These are phyloP conservation scores for Alosa alosa DNA, from an alignment of 2,113 vertebrate species.

Conservation along the genomic window DNA sequence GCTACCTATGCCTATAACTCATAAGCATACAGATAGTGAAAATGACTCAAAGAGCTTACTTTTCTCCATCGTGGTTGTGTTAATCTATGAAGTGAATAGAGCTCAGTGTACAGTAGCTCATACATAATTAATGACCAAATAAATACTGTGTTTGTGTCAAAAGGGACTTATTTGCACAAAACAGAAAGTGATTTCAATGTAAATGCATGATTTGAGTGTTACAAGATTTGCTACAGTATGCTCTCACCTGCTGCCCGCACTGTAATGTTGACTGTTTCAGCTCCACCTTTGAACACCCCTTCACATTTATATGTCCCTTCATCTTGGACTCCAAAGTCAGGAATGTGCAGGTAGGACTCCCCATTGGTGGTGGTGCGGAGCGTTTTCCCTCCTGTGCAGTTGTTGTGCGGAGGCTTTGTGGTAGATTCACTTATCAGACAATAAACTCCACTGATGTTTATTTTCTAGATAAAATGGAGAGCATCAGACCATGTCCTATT, in stretches of 20 bases:
- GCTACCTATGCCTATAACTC: too few relatives aligned
- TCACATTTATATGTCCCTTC: constrained; percentile 66
- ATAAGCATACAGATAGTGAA: too few relatives aligned
- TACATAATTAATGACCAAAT: too few relatives aligned
- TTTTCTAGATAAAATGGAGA: constrained; percentile 60
- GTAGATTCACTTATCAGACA: constrained; percentile 38
- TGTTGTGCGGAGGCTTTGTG: background rate
- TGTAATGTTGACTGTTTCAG: accelerated
- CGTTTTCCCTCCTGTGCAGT: constrained; percentile 56
- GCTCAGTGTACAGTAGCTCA: too few relatives aligned
- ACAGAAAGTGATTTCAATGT: too few relatives aligned
- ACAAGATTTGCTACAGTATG: background rate
- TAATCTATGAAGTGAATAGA: too few relatives aligned
- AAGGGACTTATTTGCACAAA: too few relatives aligned
- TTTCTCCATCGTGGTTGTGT: too few relatives aligned
- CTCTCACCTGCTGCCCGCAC: constrained; percentile 56
- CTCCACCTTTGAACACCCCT: constrained; percentile 30
- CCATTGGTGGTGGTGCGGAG: constrained; percentile 35
- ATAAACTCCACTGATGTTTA: background rate
- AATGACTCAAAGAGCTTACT: too few relatives aligned
- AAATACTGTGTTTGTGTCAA: too few relatives aligned
- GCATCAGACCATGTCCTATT: constrained; percentile 47
- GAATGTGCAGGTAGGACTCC: constrained; percentile 59
- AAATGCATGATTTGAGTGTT: too few relatives aligned
- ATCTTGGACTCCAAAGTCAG: constrained; percentile 53